phyloP scores from a whole-genome alignment of 2,113 vertebrate genomes.

The Percina caprodes region DNA sequence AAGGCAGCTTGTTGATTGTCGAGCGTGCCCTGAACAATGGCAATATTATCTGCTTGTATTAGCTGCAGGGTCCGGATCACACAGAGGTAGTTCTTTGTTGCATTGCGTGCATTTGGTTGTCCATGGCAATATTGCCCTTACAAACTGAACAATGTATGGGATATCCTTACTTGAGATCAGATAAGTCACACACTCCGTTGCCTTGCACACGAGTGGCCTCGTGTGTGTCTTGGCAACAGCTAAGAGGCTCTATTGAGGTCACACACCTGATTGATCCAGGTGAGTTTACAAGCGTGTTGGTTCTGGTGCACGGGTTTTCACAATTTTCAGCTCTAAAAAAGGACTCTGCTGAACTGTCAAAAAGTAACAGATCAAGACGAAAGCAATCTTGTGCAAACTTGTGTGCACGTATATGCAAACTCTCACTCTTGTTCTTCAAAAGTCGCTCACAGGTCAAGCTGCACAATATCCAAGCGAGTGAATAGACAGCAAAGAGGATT shows the following conservation, averaged over 20 bases:
- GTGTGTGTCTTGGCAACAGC: constrained; percentile 8
- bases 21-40: neutral
- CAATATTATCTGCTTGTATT: neutral
- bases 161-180: constrained; percentile 11
- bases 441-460: constrained; percentile 37
- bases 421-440: neutral
- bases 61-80: neutral
- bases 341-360: neutral
- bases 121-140: neutral
- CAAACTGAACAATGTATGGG: neutral
- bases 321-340: neutral
- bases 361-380: neutral
- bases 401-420: neutral
- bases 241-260: constrained; percentile 23
- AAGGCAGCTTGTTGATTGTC: neutral
- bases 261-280: constrained; percentile 23
- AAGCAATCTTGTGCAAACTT: neutral
- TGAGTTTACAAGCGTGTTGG: neutral
- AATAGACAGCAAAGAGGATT: constrained; percentile 74
- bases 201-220: constrained; percentile 14
- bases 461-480: constrained; percentile 36
- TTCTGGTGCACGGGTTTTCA: neutral
- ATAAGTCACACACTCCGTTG: constrained; percentile 2
- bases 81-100: neutral
- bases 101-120: neutral